These are phyloP conservation scores for Trematocara nigrifrons DNA, from an alignment of 2,113 vertebrate species.

Conservation along the genomic window DNA sequence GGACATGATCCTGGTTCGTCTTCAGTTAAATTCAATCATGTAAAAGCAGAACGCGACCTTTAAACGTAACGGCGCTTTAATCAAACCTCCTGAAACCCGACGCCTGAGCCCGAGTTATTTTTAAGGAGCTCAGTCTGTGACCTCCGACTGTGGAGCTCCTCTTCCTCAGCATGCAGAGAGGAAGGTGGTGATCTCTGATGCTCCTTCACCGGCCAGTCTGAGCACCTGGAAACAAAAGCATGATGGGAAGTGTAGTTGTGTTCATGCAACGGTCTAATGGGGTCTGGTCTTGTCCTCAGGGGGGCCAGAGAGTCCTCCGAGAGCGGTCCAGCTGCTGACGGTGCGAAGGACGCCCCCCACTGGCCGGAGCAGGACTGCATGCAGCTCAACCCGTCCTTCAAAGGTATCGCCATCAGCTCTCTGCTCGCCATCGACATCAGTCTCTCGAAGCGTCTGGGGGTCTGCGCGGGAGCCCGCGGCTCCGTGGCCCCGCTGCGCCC, in stretches of 20 bases:
- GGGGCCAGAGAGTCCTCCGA: conserved; percentile 28
- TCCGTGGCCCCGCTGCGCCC: conserved; percentile 83
- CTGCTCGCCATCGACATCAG: conserved; percentile 91
- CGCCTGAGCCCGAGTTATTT: neutral
- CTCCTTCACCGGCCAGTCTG: neutral
- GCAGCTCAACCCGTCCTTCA: conserved; percentile 91
- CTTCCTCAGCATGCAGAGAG: neutral
- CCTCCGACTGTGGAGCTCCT: neutral
- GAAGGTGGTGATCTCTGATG: neutral
- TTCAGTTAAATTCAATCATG: neutral
- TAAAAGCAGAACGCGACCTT: neutral
- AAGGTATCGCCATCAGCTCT: conserved; percentile 87
- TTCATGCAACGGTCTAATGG: neutral
- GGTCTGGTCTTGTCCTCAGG: neutral
- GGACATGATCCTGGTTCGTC: neutral
- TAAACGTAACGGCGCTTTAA: neutral
- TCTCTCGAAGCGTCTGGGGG: conserved; percentile 85
- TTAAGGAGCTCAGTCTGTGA: neutral
- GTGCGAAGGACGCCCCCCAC: conserved; percentile 70
- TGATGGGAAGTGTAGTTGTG: neutral
- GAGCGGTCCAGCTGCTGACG: conserved; percentile 40
- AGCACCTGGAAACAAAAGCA: neutral
- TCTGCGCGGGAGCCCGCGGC: conserved; percentile 77
- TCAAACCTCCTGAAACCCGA: neutral
- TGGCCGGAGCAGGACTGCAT: conserved; percentile 92